phyloP scores from a whole-genome alignment of 2,113 vertebrate genomes.

The Grammatotria lemairii region DNA sequence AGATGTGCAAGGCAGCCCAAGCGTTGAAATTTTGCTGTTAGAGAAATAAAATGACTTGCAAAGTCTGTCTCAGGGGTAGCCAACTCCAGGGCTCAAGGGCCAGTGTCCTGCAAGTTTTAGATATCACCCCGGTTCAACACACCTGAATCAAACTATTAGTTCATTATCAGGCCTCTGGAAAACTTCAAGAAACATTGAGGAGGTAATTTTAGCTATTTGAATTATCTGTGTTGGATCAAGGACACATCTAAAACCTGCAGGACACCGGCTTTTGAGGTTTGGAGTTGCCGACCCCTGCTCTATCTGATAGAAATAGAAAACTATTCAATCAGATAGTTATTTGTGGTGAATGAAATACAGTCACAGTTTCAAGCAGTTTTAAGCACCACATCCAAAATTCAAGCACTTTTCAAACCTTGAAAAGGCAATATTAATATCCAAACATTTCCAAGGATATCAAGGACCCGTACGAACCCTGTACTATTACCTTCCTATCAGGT shows the following conservation, averaged over 20 bases:
- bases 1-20: background rate
- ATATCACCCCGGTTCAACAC: background rate
- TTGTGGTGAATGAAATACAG: background rate
- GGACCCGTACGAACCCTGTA: background rate
- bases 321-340: background rate
- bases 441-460: background rate
- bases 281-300: background rate
- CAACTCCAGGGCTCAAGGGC: background rate
- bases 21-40: background rate
- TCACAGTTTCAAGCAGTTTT: background rate
- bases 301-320: background rate
- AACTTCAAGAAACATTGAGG: background rate
- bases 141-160: background rate
- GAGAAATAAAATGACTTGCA: background rate
- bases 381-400: fast-evolving
- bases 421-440: background rate
- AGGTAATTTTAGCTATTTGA: background rate
- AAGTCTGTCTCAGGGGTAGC: background rate
- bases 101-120: background rate
- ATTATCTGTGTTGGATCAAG: background rate
- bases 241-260: background rate
- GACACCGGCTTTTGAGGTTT: fast-evolving
- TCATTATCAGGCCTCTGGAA: background rate
- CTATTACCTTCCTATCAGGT: background rate
- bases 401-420: background rate